Base-by-base conservation (phyloP, 1,140 invertebrate genomes). In the silkworm (Bombyx mori) region DNA sequence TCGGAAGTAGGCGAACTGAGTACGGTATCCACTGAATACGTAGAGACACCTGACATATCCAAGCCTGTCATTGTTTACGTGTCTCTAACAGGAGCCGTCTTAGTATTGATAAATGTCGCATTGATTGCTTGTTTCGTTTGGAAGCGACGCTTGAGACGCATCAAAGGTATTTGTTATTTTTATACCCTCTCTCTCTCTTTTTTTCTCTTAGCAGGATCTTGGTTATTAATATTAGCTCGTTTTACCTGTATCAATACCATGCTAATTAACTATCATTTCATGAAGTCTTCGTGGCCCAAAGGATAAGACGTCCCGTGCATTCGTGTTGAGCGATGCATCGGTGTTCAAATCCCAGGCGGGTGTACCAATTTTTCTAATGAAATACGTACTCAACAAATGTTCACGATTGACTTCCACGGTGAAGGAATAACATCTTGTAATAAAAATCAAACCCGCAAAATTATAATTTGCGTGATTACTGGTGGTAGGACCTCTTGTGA, bases 81-180 rank as follows among this genome's bases (percentile, higher is more conserved):
- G 8, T 94, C 93, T 43, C 90, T 95, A 57, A 92, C 95, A 54
- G 94, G 93, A 43, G 91, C 93, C 57, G 89, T 94, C 63, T 90
- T 97, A 51, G 90, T 97, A 49, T 81, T 95, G 57, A 91, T 96
- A 66, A 97, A 97, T 86, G 92, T 95, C 61, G 91, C 91, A 58
- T 90, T 97, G 61, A 94, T 97, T 63, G 91, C 94, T 59, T 96
- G 94, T 89, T 96, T 95, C 89, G 89, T 96, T 69, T 91, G 94
- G 54, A 92, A 93, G 82, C 91, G 94, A 79, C 90, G 92, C 61
- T 92, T 89, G 65, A 92, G 93, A 82, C 66, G 90, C 61, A 71
- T 90, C 7, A 91, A 91, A 92, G 91, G 91, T 92, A 73, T 79
- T 81, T 64, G 77, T 69, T 57, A 67, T 54, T 66, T 60, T 68